A percentile compares a stretch with the other conserved stretches of the same genome.
phyloP scores from a whole-genome alignment of 2,888 invertebrate genomes.

The Acrocera orbiculus region DNA sequence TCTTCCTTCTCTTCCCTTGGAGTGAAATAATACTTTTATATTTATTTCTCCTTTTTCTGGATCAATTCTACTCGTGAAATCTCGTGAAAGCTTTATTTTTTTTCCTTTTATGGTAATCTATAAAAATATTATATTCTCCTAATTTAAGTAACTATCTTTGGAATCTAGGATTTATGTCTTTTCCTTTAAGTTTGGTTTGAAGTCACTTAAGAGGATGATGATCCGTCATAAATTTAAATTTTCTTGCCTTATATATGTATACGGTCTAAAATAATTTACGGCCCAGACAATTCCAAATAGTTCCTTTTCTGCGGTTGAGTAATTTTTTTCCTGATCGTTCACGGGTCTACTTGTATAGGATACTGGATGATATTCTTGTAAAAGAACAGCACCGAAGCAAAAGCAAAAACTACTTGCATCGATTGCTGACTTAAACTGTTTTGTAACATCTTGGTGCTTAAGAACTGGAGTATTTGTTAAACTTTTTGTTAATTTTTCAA shows the following conservation, averaged over 20 bases:
- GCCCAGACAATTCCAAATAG: constrained; percentile 19
- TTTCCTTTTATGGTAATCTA: constrained; percentile 10
- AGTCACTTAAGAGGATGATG: constrained; percentile 23
- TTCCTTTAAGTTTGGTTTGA: constrained; percentile 19
- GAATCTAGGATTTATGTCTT: constrained; percentile 23
- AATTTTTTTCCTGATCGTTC: constrained; percentile 13
- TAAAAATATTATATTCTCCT: constrained; percentile 14
- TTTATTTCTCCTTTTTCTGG: too few relatives aligned
- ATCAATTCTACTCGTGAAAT: too few relatives aligned
- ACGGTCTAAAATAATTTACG: constrained; percentile 20
- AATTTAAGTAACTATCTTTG: constrained; percentile 16
- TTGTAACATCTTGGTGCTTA: constrained; percentile 15
- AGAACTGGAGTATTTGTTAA: not conserved
- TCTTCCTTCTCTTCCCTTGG: too few relatives aligned
- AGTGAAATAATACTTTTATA: too few relatives aligned
- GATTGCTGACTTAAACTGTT: constrained; percentile 17
- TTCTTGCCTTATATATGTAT: constrained; percentile 20
- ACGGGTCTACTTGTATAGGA: constrained; percentile 16
- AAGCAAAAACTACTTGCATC: constrained; percentile 17
- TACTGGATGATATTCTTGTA: constrained; percentile 15
- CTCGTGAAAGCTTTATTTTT: too few relatives aligned
- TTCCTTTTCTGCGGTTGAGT: constrained; percentile 20
- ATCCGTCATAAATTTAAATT: constrained; percentile 24
- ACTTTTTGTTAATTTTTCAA: not conserved
- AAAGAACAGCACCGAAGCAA: constrained; percentile 16